Evolutionary conservation across 2,888 invertebrate species (phyloP), one percentile per base, ranked within the genome.

Genomic region (Andrena marginata): DNA sequence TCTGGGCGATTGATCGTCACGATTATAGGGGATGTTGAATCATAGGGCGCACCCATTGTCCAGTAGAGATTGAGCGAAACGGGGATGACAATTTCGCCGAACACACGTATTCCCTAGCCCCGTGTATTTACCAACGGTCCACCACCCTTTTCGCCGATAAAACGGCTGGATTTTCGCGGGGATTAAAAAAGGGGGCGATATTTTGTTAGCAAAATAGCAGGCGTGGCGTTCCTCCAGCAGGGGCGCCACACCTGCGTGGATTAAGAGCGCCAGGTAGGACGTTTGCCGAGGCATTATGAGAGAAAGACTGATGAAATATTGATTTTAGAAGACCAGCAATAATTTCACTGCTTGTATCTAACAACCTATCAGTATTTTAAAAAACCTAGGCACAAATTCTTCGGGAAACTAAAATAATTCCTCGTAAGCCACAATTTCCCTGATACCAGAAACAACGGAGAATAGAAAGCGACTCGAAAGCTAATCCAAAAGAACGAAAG

Each of bases 51-150:
- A 69, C 88, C 84, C 90, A 90, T 89, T 85, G 86, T 87, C 89
- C 86, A 88, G 89, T 86, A 82, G 81, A 86, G 87, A 90, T 85
- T 80, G 89, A 87, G 86, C 86, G 77, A 77, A 82, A 86, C 86
- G 72, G 84, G 84, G 69, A 75, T 33, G 73, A 68, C 71, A 35
- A 59, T 75, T 69, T 56, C 23, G 20, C 23, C 49, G 20, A 42
- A 42, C 35, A 35, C 13, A 23, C 74, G 33, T 56, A 29, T 20
- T 51, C 51, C 29, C 49, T 33, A 64, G 6, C 68, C 33, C 63
- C 31, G 16, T 56, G 62, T 87, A 75, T 86, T 80, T 60, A 82
- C 67, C 72, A 23, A 74, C 48, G 54, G 35, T 16, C 31, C 16
- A 16, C 42, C 8, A 59, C 42, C 65, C 70, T 63, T 67, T 68